Conservation (phyloP, 2,888 invertebrate genomes). For the Callimorpha dominula region DNA sequence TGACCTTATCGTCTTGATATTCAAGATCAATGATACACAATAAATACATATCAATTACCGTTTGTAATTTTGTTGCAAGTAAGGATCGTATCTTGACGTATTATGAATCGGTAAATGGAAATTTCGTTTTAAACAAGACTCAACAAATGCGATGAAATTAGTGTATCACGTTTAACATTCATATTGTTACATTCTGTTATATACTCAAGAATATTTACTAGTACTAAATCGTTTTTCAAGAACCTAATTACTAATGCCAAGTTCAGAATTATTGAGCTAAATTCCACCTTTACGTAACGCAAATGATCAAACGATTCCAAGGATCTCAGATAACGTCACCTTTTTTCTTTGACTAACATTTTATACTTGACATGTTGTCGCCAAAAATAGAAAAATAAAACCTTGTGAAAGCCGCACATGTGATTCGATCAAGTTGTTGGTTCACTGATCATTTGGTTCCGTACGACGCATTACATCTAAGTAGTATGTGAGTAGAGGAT, state of each 20-base stretch:
- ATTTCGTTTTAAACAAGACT: background rate
- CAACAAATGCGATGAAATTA: background rate
- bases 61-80: no score
- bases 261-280: background rate
- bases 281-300: background rate
- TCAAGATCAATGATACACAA: no score
- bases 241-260: background rate
- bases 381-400: conserved; percentile 14
- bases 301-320: background rate
- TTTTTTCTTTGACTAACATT: conserved; percentile 7
- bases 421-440: conserved; percentile 23
- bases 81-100: no score
- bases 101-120: background rate
- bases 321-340: background rate
- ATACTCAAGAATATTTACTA: background rate
- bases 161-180: no score
- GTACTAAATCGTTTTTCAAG: background rate
- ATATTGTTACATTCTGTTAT: no score
- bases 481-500: conserved; percentile 42
- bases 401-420: conserved; percentile 12
- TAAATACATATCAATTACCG: no score
- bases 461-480: conserved; percentile 87
- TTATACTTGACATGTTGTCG: conserved; percentile 4
- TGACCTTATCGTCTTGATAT: no score
- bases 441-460: conserved; percentile 16